A percentile compares a stretch with the other conserved stretches of the same genome.
Conservation (phyloP, 2,113 vertebrate genomes). For the Gymnorhina tibicen region DNA sequence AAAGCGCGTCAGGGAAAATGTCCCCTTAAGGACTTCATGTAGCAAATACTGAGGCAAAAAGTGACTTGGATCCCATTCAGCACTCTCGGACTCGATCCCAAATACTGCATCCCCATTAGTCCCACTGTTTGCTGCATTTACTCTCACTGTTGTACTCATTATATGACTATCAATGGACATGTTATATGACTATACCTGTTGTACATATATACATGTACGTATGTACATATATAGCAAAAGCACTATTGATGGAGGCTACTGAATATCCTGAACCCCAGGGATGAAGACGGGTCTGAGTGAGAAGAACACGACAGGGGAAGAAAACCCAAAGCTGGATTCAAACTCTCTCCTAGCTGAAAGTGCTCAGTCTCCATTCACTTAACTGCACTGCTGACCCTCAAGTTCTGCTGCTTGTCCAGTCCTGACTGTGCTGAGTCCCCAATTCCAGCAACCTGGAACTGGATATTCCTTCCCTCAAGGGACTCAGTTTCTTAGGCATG, state of each 20-base stretch:
- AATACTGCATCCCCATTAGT: neutral
- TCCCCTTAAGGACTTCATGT: neutral
- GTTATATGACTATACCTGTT: no score
- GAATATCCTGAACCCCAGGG: neutral
- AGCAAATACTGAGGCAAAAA: neutral
- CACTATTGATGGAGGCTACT: neutral
- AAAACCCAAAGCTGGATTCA: neutral
- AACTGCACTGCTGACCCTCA: neutral
- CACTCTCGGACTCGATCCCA: fast-evolving
- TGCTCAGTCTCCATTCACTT: neutral
- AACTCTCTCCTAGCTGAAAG: neutral
- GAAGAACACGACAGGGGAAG: neutral
- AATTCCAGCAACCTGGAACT: neutral
- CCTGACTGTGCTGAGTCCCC: neutral
- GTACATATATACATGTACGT: neutral
- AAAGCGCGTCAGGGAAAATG: neutral
- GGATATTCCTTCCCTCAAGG: neutral
- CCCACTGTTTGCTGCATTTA: neutral
- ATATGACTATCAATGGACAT: neutral
- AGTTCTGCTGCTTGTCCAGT: neutral
- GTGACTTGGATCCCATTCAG: neutral
- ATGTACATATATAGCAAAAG: neutral
- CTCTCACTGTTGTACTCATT: neutral
- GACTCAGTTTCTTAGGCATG: neutral
- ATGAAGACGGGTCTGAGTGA: neutral